phyloP scores from a whole-genome alignment of 2,113 vertebrate genomes.

The Myotis yumanensis region DNA sequence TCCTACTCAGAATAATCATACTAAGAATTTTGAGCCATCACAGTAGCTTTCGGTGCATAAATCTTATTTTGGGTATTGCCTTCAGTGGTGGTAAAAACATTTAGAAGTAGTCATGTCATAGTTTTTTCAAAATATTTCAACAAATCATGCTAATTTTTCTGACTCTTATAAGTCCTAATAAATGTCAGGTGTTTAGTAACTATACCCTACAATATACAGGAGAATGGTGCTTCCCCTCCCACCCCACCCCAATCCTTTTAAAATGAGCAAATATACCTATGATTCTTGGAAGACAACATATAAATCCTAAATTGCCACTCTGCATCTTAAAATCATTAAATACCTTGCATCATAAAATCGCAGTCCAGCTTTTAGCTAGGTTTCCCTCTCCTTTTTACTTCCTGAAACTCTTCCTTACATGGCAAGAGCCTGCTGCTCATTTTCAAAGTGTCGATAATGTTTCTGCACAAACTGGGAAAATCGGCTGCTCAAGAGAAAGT shows the following conservation, averaged over 20 bases:
- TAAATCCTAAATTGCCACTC: neutral
- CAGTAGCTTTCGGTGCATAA: neutral
- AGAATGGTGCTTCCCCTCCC: neutral
- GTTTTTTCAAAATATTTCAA: slow-evolving; percentile 23
- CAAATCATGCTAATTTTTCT: neutral
- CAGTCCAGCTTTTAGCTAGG: neutral
- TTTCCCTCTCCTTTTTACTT: neutral
- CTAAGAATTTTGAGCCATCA: neutral
- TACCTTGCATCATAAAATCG: neutral
- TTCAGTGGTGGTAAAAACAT: slow-evolving; percentile 27
- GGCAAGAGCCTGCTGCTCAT: neutral
- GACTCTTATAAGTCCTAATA: slow-evolving; percentile 12
- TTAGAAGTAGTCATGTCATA: neutral
- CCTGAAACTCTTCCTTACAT: neutral
- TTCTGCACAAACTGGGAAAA: neutral
- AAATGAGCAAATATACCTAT: neutral
- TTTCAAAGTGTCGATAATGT: neutral
- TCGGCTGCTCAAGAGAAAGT: neutral
- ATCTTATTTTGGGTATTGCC: neutral
- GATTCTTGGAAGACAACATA: neutral
- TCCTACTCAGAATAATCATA: neutral
- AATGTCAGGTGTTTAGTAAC: neutral
- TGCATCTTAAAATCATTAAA: neutral
- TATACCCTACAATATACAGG: neutral
- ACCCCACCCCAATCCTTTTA: neutral